Evolutionary conservation across 2,888 invertebrate species (phyloP).

Genomic region (Plemyria rubiginata): DNA sequence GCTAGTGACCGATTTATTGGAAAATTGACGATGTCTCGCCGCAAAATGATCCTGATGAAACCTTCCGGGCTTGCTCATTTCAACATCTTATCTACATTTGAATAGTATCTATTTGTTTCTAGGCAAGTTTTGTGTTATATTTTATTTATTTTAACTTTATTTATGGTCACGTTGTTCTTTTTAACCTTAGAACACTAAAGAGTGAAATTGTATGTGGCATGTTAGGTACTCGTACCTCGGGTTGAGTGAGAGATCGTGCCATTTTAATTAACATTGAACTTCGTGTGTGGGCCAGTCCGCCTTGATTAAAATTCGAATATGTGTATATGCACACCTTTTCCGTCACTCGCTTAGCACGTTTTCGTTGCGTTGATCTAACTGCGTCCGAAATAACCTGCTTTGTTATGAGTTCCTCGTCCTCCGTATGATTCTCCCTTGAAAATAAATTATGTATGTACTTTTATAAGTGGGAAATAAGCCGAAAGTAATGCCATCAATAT

Average conservation of each 20-base stretch:
- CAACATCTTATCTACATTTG: slow-evolving; percentile 25
- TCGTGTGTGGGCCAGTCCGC: slow-evolving; percentile 45
- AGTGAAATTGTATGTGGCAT: no score
- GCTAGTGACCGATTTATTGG: slow-evolving; percentile 67
- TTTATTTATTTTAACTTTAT: no score
- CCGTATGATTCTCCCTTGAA: slow-evolving; percentile 50
- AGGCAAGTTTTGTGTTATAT: neutral
- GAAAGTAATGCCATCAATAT: slow-evolving; percentile 59
- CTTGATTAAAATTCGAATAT: neutral
- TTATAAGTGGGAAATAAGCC: slow-evolving; percentile 65
- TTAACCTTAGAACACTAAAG: no score
- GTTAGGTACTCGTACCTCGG: slow-evolving; percentile 17
- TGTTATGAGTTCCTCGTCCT: slow-evolving; percentile 56
- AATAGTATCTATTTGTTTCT: no score
- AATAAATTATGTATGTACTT: slow-evolving; percentile 76
- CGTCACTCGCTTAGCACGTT: no score
- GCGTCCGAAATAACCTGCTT: slow-evolving; percentile 45
- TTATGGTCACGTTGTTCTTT: no score
- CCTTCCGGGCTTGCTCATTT: slow-evolving; percentile 67
- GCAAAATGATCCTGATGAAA: slow-evolving; percentile 54
- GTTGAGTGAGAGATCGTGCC: slow-evolving; percentile 46
- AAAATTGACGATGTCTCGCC: slow-evolving; percentile 65
- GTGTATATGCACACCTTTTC: neutral
- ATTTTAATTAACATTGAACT: slow-evolving; percentile 59
- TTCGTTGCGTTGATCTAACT: neutral